A percentile compares a stretch with the other conserved stretches of the same genome.
Conservation (phyloP, 2,888 invertebrate species). For the Tyria jacobaeae region DNA sequence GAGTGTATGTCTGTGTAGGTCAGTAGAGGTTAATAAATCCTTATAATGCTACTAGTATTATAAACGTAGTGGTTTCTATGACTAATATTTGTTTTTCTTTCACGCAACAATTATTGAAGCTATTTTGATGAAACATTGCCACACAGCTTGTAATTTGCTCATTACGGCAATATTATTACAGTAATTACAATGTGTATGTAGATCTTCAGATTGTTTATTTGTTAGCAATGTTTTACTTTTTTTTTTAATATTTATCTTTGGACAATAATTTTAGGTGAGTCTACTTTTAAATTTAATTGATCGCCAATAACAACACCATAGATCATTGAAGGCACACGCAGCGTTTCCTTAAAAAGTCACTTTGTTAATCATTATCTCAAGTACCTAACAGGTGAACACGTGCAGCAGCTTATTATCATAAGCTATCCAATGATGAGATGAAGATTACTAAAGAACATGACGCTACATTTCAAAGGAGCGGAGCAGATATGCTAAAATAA, state of each 20-base stretch:
- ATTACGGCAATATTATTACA: too few species aligned
- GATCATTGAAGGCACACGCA: neutral
- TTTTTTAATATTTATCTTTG: too few species aligned
- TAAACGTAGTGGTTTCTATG: neutral
- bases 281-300: neutral
- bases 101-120: too few species aligned
- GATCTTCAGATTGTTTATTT: too few species aligned
- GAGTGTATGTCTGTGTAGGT: slow-evolving; percentile 2
- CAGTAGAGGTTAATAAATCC: slow-evolving; percentile 2
- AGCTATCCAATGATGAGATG: neutral
- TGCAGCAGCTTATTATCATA: too few species aligned
- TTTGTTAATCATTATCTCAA: neutral
- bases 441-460: too few species aligned
- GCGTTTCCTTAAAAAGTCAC: neutral
- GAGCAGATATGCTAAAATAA: too few species aligned
- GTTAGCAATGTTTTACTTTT: too few species aligned
- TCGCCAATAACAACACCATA: neutral
- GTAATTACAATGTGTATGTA: too few species aligned
- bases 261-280: too few species aligned
- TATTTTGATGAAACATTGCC: neutral
- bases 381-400: neutral
- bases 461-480: too few species aligned
- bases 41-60: neutral
- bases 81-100: neutral
- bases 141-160: too few species aligned